phyloP scores from a whole-genome alignment of 2,797 vertebrate species.

The Hirundo rustica region DNA sequence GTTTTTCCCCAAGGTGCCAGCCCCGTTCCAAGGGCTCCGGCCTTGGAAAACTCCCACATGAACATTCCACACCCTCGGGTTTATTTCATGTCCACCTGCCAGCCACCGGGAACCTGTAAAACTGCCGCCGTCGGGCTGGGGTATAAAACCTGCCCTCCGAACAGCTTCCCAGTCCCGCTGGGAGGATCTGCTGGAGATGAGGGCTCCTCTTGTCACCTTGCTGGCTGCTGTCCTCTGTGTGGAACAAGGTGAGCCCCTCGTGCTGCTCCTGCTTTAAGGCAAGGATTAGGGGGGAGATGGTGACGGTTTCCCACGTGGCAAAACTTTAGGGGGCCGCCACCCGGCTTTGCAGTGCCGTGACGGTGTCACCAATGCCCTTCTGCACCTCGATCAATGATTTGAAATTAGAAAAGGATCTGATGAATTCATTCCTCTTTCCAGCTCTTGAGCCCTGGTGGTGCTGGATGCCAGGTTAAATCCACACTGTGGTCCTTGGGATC shows the following conservation, averaged over 20 bases:
- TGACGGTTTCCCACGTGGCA: background rate
- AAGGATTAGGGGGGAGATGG: background rate
- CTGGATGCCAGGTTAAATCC: background rate
- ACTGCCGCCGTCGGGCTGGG: background rate
- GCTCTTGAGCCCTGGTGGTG: background rate
- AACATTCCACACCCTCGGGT: slow-evolving; percentile 9
- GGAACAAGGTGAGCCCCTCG: slow-evolving; percentile 47
- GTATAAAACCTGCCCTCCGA: slow-evolving; percentile 51
- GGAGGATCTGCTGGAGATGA: slow-evolving; percentile 47
- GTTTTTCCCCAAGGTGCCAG: background rate
- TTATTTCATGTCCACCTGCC: background rate
- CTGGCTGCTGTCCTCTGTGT: slow-evolving; percentile 29
- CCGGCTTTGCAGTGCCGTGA: background rate
- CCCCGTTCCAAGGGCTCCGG: background rate
- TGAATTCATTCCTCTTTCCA: background rate
- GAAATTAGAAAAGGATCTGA: background rate
- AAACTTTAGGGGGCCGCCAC: background rate
- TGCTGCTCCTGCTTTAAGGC: background rate
- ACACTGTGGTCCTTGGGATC: background rate
- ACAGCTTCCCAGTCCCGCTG: background rate
- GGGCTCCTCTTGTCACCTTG: background rate
- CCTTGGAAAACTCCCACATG: slow-evolving; percentile 42
- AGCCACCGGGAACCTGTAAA: slow-evolving; percentile 35
- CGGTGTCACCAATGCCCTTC: background rate
- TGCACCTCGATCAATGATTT: background rate